A percentile compares a stretch with the other conserved stretches of the same genome.
Evolutionary conservation across 2,797 vertebrate genomes (phyloP).

Genomic region (Anguilla marmorata): DNA sequence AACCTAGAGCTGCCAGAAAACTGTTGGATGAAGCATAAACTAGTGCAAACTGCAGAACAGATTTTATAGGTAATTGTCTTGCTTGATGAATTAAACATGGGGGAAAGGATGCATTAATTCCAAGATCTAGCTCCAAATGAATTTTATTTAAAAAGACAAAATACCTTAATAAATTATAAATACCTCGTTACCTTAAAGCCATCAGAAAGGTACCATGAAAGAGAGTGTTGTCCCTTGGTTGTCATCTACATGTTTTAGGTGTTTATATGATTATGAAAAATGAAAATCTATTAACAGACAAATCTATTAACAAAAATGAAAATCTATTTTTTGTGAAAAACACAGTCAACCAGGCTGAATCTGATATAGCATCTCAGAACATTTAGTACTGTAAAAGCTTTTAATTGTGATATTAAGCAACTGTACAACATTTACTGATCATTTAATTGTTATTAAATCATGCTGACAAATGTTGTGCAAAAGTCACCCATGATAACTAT

Average conservation of each 20-base stretch:
- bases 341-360: background rate
- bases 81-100: background rate
- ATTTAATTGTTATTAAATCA: background rate
- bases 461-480: background rate
- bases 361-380: background rate
- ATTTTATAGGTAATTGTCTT: constrained; percentile 13
- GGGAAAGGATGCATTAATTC: constrained; percentile 3
- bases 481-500: too few species aligned
- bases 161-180: constrained; percentile 1
- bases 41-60: background rate
- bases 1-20: background rate
- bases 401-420: background rate
- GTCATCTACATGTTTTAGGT: background rate
- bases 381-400: background rate
- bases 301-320: background rate
- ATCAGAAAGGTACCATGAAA: background rate
- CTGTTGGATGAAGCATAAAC: constrained; percentile 3
- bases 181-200: background rate
- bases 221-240: background rate
- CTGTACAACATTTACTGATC: background rate
- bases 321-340: too few species aligned
- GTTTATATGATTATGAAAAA: background rate
- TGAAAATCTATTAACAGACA: background rate
- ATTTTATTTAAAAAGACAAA: background rate
- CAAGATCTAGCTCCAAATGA: background rate